These are phyloP conservation scores for Mesocentrotus franciscanus DNA, from an alignment of 53 echinoderm and acorn worm species.

Conservation along the genomic window DNA sequence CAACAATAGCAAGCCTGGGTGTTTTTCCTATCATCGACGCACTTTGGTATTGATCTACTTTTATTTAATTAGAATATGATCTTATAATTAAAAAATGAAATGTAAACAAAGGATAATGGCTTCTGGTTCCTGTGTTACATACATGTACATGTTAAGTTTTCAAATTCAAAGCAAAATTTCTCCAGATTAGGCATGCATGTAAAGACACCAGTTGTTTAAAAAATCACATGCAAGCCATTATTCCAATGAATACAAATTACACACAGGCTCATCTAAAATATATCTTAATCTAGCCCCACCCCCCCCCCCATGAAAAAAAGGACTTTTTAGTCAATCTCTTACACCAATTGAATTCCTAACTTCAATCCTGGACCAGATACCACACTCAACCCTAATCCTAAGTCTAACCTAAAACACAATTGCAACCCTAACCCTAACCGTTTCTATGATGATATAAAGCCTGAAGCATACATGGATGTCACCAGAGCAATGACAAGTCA, in stretches of 20 bases:
- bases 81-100: neutral
- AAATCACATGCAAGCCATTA: neutral
- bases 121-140: neutral
- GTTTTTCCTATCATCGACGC: conserved; percentile 4
- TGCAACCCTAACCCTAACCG: no score
- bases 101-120: neutral
- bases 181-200: neutral
- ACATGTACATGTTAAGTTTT: neutral
- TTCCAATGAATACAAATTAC: neutral
- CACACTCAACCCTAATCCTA: no score
- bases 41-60: conserved; percentile 29
- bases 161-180: neutral
- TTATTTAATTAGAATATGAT: neutral
- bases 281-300: neutral
- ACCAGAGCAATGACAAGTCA: no score
- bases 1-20: conserved; percentile 21
- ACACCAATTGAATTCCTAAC: no score
- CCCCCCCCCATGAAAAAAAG: no score
- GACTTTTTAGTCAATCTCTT: no score
- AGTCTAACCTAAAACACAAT: no score
- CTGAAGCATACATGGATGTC: no score
- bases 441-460: no score
- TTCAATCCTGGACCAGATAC: no score
- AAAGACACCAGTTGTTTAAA: neutral
- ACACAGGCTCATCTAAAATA: neutral